Evolutionary conservation across 2,888 invertebrate genomes (phyloP), one percentile per base, ranked within the genome.

Genomic region (Willowsia nigromaculata): DNA sequence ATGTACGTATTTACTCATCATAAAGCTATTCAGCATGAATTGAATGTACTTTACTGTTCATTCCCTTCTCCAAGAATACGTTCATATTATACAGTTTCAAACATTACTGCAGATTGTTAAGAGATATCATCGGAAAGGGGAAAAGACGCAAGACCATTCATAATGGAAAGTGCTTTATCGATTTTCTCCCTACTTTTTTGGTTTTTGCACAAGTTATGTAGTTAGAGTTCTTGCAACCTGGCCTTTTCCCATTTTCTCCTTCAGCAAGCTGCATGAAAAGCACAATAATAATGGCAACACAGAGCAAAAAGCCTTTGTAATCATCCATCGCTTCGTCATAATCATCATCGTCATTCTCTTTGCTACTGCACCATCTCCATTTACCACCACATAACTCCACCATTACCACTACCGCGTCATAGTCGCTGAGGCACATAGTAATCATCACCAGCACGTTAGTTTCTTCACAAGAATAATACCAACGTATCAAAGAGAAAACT

Each of bases 91-190:
- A 37, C 7, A 65, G 2, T 3, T 56, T 13, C 33, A 33, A 5
- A 18, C 15, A 1, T 50, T 50, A 18, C 3, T 53, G 78, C 80
- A 7, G 33, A 37, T 30, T n/a, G 74, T 33, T 47, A 27, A 68
- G 15, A 33, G 74, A 74, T 47, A 74, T 27, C 43, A 74, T 47
- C 37, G 25, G 13, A 81, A 74, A 7, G n/a, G 43, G 43, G 27
- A 47, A 47, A 74, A 74, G 74, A 74, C 59, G 59, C 59, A 25
- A 81, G 37, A 56, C 56, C 56, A 59, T 56, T 37, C 22, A 59
- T 74, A 74, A 74, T 74, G 53, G 30, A 82, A 43, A 82, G 82
- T 82, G 65, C 47, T 82, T 82, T 47, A 82, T 82, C 82, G 82
- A 82, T 82, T 82, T 82, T 65, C 65, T 47, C 27, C 74, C 74